These are phyloP conservation scores for Boulengeromyrus knoepffleri DNA, from an alignment of 2,113 vertebrate species.

Conservation along the genomic window DNA sequence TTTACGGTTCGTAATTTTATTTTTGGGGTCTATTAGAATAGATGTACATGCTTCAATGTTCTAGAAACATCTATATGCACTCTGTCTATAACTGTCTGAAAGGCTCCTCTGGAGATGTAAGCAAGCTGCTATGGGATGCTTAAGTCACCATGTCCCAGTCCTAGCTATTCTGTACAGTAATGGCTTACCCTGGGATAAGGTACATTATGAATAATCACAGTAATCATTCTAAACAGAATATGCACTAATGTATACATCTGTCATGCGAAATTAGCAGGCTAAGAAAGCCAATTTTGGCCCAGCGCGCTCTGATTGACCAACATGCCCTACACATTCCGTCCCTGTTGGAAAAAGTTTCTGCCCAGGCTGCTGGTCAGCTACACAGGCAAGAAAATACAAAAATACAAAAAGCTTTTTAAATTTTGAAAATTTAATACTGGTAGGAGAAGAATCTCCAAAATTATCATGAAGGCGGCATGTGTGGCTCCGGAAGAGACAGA, in stretches of 20 bases:
- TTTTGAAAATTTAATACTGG: not conserved
- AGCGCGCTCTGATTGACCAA: not conserved
- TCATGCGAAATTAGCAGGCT: not conserved
- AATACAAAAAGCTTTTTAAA: not conserved
- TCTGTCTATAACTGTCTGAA: not conserved
- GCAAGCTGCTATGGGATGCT: not conserved
- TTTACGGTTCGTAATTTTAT: not conserved
- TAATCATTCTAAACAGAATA: not conserved
- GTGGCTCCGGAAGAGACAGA: conserved; percentile 24
- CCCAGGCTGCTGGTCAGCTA: not conserved
- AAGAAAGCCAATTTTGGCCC: not conserved
- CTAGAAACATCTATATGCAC: not conserved
- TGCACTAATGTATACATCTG: not conserved
- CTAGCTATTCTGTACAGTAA: not conserved
- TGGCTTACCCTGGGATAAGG: not conserved
- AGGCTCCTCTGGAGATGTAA: not conserved
- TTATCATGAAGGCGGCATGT: not conserved
- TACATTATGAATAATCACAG: not conserved
- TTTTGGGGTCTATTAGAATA: not conserved
- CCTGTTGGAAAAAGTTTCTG: not conserved
- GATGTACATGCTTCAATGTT: not conserved
- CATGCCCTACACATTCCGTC: not conserved
- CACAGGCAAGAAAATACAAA: not conserved
- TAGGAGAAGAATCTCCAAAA: not conserved
- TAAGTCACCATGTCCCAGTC: not conserved